Conservation (phyloP, 92 coral and sea anemone genomes). For the Siderastrea radians region DNA sequence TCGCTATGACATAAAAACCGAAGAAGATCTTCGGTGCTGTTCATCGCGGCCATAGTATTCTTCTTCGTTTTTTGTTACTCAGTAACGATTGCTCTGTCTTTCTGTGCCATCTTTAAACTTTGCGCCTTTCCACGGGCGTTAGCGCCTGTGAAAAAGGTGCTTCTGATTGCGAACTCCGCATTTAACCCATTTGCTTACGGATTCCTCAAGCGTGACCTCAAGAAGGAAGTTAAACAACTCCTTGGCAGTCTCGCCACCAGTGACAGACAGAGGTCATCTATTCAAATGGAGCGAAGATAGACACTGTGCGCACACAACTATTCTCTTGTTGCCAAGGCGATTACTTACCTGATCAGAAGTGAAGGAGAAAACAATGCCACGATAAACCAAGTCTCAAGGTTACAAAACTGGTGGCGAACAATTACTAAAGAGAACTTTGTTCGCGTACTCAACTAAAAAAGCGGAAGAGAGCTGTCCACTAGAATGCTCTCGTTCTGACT, state of each 20-base stretch:
- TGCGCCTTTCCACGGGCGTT: background rate
- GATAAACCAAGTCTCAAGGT: no score
- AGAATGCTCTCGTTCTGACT: no score
- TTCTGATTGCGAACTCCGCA: constrained; percentile 27
- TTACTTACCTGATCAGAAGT: background rate
- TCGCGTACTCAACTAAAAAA: no score
- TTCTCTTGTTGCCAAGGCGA: no score
- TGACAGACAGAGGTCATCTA: background rate
- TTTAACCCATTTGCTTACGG: constrained; percentile 37
- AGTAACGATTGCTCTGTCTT: background rate
- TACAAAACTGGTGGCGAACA: no score
- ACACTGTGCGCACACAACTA: background rate
- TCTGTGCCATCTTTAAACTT: background rate
- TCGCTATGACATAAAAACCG: background rate
- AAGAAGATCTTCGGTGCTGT: background rate
- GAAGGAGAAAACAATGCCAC: background rate
- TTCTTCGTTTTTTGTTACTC: constrained; percentile 30
- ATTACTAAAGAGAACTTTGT: no score
- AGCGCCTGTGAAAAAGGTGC: background rate
- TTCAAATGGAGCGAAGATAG: constrained; percentile 7
- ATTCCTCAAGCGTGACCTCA: constrained; percentile 35
- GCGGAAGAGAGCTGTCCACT: no score
- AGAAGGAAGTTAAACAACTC: constrained; percentile 22
- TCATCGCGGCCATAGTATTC: constrained; percentile 7
- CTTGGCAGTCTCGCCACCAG: background rate